Evolutionary conservation across 2,113 vertebrate genomes (phyloP).

Genomic region (Asarcornis scutulata): DNA sequence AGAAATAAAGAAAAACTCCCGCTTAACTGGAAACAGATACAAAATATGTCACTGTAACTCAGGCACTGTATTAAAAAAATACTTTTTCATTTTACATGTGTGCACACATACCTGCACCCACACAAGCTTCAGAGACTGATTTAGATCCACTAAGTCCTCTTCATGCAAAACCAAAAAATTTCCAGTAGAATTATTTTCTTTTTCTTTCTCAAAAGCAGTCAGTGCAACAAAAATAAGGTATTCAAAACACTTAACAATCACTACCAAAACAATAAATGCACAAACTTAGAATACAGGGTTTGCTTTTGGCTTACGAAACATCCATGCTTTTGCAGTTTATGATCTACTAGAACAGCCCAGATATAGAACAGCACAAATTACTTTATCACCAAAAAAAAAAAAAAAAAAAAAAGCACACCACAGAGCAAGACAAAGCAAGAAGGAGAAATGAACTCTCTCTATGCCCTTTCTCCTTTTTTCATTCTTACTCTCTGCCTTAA

Average conservation of each 20-base stretch:
- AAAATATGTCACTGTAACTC: slow-evolving; percentile 25
- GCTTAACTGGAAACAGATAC: not conserved
- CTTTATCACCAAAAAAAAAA: not conserved
- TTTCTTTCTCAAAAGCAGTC: slow-evolving; percentile 5
- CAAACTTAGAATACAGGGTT: not conserved
- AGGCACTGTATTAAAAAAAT: not conserved
- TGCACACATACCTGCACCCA: slow-evolving; percentile 57
- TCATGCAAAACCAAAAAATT: not conserved
- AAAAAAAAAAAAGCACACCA: not conserved
- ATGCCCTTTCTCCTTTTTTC: slow-evolving; percentile 8
- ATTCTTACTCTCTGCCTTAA: slow-evolving; percentile 53
- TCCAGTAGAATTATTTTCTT: not conserved
- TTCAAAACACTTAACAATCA: not conserved
- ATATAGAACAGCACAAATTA: not conserved
- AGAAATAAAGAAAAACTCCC: not conserved
- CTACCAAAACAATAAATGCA: not conserved
- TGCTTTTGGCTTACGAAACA: not conserved
- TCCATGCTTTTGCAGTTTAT: slow-evolving; percentile 21
- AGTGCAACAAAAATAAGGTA: not conserved
- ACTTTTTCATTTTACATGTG: not conserved
- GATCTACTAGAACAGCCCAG: slow-evolving; percentile 1
- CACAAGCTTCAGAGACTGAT: slow-evolving; percentile 39
- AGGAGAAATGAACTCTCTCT: slow-evolving; percentile 19
- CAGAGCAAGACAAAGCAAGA: not conserved
- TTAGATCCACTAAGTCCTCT: slow-evolving; percentile 21